phyloP scores from a whole-genome alignment of 2,797 vertebrate species.

The Cryptoprocta ferox region DNA sequence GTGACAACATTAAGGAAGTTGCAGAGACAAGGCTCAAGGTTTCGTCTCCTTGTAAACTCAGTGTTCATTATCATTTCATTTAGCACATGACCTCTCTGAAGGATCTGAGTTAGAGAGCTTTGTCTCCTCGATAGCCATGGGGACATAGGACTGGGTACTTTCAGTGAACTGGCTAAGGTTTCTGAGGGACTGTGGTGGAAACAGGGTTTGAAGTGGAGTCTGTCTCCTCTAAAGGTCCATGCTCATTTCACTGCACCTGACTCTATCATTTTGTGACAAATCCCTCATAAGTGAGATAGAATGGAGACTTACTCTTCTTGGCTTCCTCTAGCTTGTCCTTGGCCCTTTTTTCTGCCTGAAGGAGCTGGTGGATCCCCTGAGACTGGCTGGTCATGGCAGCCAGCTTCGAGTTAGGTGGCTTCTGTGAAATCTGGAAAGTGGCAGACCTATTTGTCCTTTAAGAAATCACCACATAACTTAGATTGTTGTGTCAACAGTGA shows the following conservation, averaged over 20 bases:
- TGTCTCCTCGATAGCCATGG: fast-evolving
- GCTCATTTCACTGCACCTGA: fast-evolving
- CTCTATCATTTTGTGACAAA: neutral
- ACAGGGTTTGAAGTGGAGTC: neutral
- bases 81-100: neutral
- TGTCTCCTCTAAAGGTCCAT: fast-evolving
- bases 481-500: slow-evolving; percentile 74
- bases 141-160: neutral
- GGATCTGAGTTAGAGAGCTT: neutral
- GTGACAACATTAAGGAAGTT: fast-evolving
- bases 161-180: fast-evolving
- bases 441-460: slow-evolving; percentile 56
- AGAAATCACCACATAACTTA: neutral
- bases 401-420: neutral
- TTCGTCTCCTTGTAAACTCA: neutral
- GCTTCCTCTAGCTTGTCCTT: slow-evolving; percentile 90
- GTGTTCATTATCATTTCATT: fast-evolving
- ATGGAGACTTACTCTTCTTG: slow-evolving; percentile 87
- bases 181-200: fast-evolving
- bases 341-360: slow-evolving; percentile 90
- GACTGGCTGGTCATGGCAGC: slow-evolving; percentile 88
- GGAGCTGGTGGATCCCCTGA: slow-evolving; percentile 89
- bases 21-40: neutral
- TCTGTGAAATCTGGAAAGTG: neutral
- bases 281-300: neutral